phyloP scores from a whole-genome alignment of 37 sponge, comb jelly and placozoan genomes.

The Beroe forskalii region DNA sequence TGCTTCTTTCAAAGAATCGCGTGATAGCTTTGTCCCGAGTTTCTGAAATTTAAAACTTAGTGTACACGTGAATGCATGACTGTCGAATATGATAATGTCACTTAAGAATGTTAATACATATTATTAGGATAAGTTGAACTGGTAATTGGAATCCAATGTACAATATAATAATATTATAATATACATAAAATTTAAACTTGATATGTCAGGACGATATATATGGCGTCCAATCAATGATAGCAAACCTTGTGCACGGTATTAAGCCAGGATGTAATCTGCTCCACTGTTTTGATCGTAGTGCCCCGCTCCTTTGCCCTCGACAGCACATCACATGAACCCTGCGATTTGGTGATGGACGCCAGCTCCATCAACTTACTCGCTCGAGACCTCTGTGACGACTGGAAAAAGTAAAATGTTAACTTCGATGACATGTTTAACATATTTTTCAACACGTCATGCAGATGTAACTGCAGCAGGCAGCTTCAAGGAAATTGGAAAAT shows the following conservation, averaged over 20 bases:
- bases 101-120: too few species aligned
- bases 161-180: not conserved
- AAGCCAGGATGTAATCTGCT: not conserved
- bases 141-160: not conserved
- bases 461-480: too few species aligned
- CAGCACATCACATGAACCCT: constrained; percentile 25
- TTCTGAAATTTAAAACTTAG: not conserved
- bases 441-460: too few species aligned
- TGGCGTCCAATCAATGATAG: too few species aligned
- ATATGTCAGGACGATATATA: too few species aligned
- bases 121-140: not conserved
- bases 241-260: constrained; percentile 33
- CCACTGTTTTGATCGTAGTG: constrained; percentile 28
- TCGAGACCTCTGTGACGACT: constrained; percentile 30
- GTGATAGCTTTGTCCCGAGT: constrained; percentile 49
- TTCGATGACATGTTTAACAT: too few species aligned
- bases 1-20: not conserved
- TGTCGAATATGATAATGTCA: too few species aligned
- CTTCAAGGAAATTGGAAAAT: not conserved
- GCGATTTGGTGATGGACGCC: constrained; percentile 33
- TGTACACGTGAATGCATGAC: too few species aligned
- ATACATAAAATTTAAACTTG: not conserved
- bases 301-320: constrained; percentile 34
- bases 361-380: constrained; percentile 53
- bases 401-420: not conserved